Evolutionary conservation across 2,888 invertebrate genomes (phyloP).

Genomic region (Anthoptus insignis): DNA sequence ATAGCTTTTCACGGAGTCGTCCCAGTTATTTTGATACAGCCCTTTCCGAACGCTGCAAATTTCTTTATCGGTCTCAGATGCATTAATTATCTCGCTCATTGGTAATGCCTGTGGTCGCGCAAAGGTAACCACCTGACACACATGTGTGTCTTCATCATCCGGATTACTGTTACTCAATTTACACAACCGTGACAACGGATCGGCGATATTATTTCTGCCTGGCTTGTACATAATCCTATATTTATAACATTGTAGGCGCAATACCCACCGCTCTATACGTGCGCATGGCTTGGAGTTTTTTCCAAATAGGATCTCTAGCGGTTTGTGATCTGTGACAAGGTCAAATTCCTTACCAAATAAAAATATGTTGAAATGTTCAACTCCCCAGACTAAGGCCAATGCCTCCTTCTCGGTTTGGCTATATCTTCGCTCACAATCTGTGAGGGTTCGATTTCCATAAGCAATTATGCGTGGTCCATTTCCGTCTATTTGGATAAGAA

Average conservation of each 20-base stretch:
- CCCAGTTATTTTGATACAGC: conserved; percentile 37
- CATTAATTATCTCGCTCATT: conserved; percentile 23
- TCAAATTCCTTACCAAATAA: conserved; percentile 15
- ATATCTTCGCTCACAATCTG: conserved; percentile 31
- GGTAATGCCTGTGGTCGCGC: conserved; percentile 32
- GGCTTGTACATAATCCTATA: conserved; percentile 11
- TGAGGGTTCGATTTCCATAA: conserved; percentile 32
- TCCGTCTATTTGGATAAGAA: conserved; percentile 16
- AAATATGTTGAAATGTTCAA: conserved; percentile 35
- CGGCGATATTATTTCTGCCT: conserved; percentile 16
- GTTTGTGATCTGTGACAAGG: conserved; percentile 9
- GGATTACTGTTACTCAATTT: not conserved
- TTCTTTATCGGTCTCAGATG: conserved; percentile 34
- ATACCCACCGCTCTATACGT: conserved; percentile 5
- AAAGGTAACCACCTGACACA: conserved; percentile 5
- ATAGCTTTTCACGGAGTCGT: conserved; percentile 32
- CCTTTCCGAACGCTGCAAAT: conserved; percentile 32
- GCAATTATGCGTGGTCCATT: conserved; percentile 37
- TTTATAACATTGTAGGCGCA: conserved; percentile 10
- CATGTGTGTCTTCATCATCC: conserved; percentile 3
- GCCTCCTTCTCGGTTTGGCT: conserved; percentile 32
- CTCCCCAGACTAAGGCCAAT: conserved; percentile 34
- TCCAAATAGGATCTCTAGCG: not conserved
- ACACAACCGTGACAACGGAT: conserved; percentile 4
- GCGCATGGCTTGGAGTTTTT: conserved; percentile 13